Percentiles rank a stretch among this genome's conserved stretches.
These are phyloP conservation scores for Lasioglossum morio DNA, from an alignment of 2,888 invertebrate genomes.

Conservation along the genomic window DNA sequence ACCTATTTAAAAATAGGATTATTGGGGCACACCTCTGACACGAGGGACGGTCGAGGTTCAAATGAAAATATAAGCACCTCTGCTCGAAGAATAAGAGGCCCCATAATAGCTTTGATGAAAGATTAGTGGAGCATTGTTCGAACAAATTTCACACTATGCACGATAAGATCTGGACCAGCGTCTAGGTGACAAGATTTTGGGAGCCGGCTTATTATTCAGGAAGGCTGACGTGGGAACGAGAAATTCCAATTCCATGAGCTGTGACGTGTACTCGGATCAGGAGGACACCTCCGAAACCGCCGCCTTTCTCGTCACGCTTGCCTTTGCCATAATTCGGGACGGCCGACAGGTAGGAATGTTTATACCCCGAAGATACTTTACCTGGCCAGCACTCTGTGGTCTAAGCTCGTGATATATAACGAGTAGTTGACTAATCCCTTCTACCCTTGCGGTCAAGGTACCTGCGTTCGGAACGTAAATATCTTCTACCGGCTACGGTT, in stretches of 20 bases:
- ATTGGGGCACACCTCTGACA: background rate
- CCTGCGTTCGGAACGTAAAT: conserved; percentile 54
- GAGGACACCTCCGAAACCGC: conserved; percentile 32
- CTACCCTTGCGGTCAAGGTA: conserved; percentile 58
- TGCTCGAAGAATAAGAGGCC: background rate
- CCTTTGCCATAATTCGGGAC: conserved; percentile 69
- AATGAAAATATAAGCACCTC: background rate
- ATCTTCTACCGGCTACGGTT: conserved; percentile 43
- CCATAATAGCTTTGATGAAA: background rate
- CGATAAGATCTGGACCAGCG: background rate
- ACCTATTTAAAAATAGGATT: background rate
- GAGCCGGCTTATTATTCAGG: background rate
- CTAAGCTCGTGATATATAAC: conserved; percentile 78
- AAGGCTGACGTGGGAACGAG: conserved; percentile 32
- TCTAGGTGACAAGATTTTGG: conserved; percentile 11
- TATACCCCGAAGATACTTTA: conserved; percentile 69
- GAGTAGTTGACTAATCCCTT: conserved; percentile 79
- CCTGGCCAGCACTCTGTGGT: conserved; percentile 61
- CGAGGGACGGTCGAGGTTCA: background rate
- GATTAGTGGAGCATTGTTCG: background rate
- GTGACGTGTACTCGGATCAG: conserved; percentile 20
- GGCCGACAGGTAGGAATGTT: conserved; percentile 73
- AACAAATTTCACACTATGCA: background rate
- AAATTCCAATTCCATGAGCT: conserved; percentile 42
- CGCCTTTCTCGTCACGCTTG: conserved; percentile 45